Evolutionary conservation across 2,888 invertebrate species (phyloP).

Genomic region (Pterobdella sp.): DNA sequence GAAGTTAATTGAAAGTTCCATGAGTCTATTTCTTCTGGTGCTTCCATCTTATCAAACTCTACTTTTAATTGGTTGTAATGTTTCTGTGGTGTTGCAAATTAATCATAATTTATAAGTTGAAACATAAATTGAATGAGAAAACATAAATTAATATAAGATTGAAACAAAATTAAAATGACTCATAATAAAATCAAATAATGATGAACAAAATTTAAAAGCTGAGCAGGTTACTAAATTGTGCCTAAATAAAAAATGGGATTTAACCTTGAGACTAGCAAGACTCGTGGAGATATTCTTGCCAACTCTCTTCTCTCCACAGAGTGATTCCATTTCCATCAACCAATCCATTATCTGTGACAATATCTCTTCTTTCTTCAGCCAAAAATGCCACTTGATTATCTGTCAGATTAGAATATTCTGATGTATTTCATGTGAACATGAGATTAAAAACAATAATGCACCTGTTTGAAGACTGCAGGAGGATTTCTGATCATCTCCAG

Average conservation of each 20-base stretch:
- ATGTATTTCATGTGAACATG: background rate
- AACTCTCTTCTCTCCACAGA: slow-evolving; percentile 67
- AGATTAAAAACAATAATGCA: slow-evolving; percentile 43
- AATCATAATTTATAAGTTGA: background rate
- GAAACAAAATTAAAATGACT: background rate
- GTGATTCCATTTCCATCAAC: slow-evolving; percentile 77
- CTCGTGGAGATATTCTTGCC: slow-evolving; percentile 68
- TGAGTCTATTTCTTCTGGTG: slow-evolving; percentile 42
- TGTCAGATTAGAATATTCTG: slow-evolving; percentile 45
- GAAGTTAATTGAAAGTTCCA: background rate
- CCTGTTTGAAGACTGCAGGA: slow-evolving; percentile 82
- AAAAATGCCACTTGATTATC: slow-evolving; percentile 87
- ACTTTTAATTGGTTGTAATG: slow-evolving; percentile 76
- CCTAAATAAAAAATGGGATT: background rate
- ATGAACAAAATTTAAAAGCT: background rate
- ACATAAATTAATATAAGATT: background rate
- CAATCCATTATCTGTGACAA: slow-evolving; percentile 78
- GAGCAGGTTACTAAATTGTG: background rate
- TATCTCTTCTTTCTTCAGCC: slow-evolving; percentile 83
- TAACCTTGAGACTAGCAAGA: slow-evolving; percentile 62
- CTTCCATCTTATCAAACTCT: slow-evolving; percentile 72
- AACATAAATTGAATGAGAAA: background rate
- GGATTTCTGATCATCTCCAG: slow-evolving; percentile 82
- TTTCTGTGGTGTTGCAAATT: slow-evolving; percentile 57
- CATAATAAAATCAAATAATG: background rate